phyloP scores from a whole-genome alignment of 2,113 vertebrate genomes.

The Deroptyus accipitrinus region DNA sequence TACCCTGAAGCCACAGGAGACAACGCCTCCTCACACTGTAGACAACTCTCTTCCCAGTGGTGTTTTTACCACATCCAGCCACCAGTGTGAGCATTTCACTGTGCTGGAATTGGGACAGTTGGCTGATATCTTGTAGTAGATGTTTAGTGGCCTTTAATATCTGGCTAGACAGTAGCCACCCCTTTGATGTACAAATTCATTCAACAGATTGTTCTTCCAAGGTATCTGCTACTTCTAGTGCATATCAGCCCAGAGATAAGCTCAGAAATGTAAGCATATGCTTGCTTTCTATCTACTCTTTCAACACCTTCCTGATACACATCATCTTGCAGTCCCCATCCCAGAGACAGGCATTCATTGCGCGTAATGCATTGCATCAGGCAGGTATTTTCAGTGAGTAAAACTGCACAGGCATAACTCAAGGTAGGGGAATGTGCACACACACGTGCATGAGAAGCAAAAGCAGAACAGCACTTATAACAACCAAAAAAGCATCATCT shows the following conservation, averaged over 20 bases:
- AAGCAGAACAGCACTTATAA: neutral
- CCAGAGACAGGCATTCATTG: neutral
- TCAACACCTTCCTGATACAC: neutral
- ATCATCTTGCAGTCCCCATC: neutral
- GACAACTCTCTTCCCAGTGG: fast-evolving
- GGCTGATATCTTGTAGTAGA: neutral
- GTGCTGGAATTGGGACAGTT: neutral
- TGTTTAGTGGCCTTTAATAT: neutral
- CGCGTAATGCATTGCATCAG: neutral
- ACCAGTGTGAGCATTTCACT: neutral
- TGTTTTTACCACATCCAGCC: fast-evolving
- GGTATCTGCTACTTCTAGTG: fast-evolving
- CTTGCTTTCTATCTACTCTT: neutral
- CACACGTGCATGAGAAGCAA: neutral
- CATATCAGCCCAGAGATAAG: neutral
- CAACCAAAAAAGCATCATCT: neutral
- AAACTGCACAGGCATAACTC: neutral
- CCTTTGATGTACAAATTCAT: neutral
- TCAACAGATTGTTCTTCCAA: neutral
- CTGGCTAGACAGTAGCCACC: neutral
- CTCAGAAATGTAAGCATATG: fast-evolving
- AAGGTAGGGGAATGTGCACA: neutral
- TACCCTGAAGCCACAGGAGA: neutral
- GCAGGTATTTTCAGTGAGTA: neutral
- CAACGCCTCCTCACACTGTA: fast-evolving